Base-by-base conservation (phyloP, 1,140 invertebrate species). In the Araneus ventricosus region DNA sequence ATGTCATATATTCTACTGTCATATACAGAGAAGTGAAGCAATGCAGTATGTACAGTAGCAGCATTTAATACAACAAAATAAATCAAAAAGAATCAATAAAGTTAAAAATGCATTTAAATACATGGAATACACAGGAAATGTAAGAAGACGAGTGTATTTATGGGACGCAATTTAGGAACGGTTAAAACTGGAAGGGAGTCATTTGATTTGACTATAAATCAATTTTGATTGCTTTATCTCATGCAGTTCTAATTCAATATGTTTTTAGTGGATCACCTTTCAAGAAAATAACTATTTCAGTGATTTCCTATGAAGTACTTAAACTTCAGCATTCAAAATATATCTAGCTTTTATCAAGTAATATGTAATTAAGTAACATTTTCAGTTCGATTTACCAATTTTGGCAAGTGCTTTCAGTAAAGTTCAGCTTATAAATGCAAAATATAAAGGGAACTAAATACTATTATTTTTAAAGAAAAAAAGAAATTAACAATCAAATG, bases 21-120 rank as follows among this genome's bases (percentile, higher is more conserved):
- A 93, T 88, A 84, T 92, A 93, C 92, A 93, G 92, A 93, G 84
- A 93, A 80, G 84, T 88, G 90, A 88, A 93, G 86, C 67, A 80
- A 88, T 61, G 86, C 70, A 61, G 4, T 93, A 93, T 93, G 41
- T 93, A 93, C 92, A 93, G 3, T 82, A 93, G 92, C 92, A 88
- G 34, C 45, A 88, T 41, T 84, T 22, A 84, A 90, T 37, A 39
- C 27, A 52, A 63, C 34, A 70, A 85, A 91, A 37, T 17, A 70
- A 90, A 79, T 24, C 24, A 57, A 79, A 75, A 52, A 14, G 17
- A n/a, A 63, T 84, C 0, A 89, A 84, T 20, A n/a, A n/a, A 57
- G 4, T 27, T 6, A 20, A 41, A 41, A 41, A 84, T 52, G 82
- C 39, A 57, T 84, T 20, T n/a, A 84, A 84, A 17, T 84, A 52